Evolutionary conservation across 2,888 invertebrate genomes (phyloP).

Genomic region (Lasioglossum zephyrum): DNA sequence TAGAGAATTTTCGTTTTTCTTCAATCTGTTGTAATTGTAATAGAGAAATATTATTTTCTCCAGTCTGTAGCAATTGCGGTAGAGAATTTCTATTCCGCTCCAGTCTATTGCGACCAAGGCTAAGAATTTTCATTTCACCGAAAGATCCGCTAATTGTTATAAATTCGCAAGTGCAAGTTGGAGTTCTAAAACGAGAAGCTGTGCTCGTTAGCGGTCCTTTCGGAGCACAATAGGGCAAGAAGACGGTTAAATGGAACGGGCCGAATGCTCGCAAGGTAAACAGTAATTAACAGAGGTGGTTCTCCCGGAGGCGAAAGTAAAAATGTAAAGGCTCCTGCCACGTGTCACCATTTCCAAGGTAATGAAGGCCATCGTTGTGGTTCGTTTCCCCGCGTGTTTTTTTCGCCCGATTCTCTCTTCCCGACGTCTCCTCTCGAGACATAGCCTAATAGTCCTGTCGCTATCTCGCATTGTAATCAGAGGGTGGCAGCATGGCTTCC

Average conservation of each 20-base stretch:
- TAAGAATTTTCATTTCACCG: not conserved
- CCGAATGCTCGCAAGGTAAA: not conserved
- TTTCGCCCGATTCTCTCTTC: constrained; percentile 27
- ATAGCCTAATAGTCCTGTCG: constrained; percentile 63
- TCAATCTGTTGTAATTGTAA: too few species aligned
- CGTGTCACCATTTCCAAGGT: constrained; percentile 49
- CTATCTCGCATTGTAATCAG: constrained; percentile 70
- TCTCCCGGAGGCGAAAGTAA: not conserved
- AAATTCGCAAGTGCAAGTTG: not conserved
- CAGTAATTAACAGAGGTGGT: constrained; percentile 1
- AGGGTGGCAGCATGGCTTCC: constrained; percentile 66
- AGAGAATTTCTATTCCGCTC: too few species aligned
- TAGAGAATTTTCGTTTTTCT: too few species aligned
- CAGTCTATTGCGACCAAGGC: not conserved
- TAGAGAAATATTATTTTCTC: not conserved
- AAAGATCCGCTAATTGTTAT: not conserved
- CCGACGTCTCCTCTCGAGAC: constrained; percentile 54
- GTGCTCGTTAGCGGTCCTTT: not conserved
- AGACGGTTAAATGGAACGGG: not conserved
- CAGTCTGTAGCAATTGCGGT: too few species aligned
- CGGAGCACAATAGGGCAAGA: not conserved
- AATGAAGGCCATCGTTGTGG: constrained; percentile 45
- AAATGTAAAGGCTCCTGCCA: constrained; percentile 35
- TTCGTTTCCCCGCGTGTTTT: constrained; percentile 37
- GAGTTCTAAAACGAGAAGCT: not conserved